Evolutionary conservation across 2,797 vertebrate genomes (phyloP).

Genomic region (Benthosema pterotum): DNA sequence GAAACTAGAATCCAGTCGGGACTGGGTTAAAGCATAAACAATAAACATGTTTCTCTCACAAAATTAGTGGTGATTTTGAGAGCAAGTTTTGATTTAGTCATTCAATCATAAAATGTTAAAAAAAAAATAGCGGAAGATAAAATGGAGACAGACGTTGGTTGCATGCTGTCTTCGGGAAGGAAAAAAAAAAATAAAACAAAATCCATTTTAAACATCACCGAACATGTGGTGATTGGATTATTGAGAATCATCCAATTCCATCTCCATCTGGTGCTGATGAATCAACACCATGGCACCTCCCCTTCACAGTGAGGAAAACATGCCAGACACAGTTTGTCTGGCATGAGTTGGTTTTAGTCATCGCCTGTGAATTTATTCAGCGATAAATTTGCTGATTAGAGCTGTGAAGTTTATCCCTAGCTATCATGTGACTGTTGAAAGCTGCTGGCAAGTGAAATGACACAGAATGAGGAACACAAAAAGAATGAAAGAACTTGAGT

Average conservation of each 20-base stretch:
- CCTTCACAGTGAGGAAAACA: no score
- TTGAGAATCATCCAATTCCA: slow-evolving; percentile 1
- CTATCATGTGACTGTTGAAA: slow-evolving; percentile 7
- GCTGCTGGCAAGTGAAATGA: slow-evolving; percentile 9
- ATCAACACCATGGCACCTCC: not conserved
- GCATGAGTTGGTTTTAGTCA: not conserved
- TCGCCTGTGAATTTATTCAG: slow-evolving; percentile 11
- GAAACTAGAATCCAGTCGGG: no score
- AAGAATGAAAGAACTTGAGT: slow-evolving; percentile 38
- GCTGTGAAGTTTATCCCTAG: slow-evolving; percentile 7
- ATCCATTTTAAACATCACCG: not conserved
- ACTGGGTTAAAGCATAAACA: no score
- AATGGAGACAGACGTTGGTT: no score
- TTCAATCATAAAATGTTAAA: no score
- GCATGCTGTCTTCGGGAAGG: not conserved
- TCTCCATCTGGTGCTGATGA: not conserved
- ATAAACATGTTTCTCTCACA: no score
- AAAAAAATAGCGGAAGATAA: no score
- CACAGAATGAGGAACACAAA: slow-evolving; percentile 5
- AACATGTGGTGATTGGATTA: no score
- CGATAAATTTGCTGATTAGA: slow-evolving; percentile 12
- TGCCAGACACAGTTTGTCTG: no score
- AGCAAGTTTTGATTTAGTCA: no score
- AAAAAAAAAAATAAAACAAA: not conserved
- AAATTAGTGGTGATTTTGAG: no score